Percentiles rank a stretch among this genome's conserved stretches.
Evolutionary conservation across 2,888 invertebrate genomes (phyloP).

Genomic region (Phymatocera aterrima): DNA sequence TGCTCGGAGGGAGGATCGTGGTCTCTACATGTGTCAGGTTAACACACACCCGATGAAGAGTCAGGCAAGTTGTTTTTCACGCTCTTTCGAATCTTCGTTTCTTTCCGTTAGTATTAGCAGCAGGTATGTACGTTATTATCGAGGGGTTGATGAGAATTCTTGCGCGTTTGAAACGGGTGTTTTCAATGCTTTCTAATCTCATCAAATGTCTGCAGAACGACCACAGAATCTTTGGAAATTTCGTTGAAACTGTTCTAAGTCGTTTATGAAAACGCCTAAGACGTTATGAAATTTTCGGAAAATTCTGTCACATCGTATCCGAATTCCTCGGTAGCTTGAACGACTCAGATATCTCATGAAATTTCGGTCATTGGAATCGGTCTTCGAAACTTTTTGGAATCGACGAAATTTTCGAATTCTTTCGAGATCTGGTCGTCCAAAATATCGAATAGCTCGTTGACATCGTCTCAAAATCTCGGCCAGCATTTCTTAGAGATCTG

Average conservation of each 20-base stretch:
- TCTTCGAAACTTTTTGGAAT: too few species aligned
- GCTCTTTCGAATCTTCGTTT: constrained; percentile 9
- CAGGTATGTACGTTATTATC: too few species aligned
- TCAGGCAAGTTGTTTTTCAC: constrained; percentile 81
- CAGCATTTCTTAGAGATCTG: too few species aligned
- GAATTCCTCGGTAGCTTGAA: too few species aligned
- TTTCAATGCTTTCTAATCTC: background rate
- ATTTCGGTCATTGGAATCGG: too few species aligned
- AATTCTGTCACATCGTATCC: too few species aligned
- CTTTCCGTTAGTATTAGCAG: background rate
- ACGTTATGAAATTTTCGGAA: background rate
- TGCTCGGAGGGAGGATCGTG: constrained; percentile 90
- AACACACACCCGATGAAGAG: constrained; percentile 97
- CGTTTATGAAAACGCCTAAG: background rate
- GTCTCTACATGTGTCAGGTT: constrained; percentile 96
- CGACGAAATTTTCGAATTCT: too few species aligned
- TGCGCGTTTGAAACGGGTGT: too few species aligned
- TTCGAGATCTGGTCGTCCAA: background rate
- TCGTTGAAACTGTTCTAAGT: background rate
- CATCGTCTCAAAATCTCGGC: too few species aligned
- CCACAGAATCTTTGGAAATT: background rate
- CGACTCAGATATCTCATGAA: too few species aligned
- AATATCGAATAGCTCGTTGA: background rate
- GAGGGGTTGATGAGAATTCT: too few species aligned
- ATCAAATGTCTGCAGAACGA: too few species aligned